phyloP scores from a whole-genome alignment of 37 sponge, comb jelly and placozoan species.

The Theonella swinhoei region DNA sequence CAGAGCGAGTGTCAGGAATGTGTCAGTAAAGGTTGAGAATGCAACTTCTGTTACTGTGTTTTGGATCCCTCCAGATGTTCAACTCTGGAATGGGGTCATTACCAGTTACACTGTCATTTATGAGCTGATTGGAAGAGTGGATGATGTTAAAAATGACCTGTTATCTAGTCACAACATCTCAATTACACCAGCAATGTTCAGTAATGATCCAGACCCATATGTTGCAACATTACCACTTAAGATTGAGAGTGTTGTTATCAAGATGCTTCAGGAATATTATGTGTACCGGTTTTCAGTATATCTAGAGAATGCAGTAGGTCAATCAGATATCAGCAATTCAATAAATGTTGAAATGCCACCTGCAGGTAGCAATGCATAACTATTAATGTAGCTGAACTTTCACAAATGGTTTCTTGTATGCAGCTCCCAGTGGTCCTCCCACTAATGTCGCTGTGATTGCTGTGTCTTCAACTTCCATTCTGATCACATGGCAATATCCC shows the following conservation, averaged over 20 bases:
- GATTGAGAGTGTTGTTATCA: background rate
- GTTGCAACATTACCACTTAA: background rate
- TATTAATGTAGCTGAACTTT: background rate
- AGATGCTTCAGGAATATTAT: background rate
- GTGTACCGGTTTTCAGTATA: conserved; percentile 17
- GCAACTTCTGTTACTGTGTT: background rate
- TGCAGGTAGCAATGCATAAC: no score
- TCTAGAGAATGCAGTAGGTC: background rate
- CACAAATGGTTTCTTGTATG: background rate
- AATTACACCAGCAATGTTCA: background rate
- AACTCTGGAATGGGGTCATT: conserved; percentile 25
- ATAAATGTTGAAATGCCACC: background rate
- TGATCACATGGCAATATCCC: background rate
- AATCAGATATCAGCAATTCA: background rate
- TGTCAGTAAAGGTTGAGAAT: no score
- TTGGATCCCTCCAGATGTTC: conserved; percentile 26
- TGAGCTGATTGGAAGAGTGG: background rate
- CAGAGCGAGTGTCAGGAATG: background rate
- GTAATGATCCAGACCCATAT: background rate
- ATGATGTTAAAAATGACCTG: background rate
- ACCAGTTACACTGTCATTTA: conserved; percentile 4
- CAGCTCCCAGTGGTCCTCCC: background rate
- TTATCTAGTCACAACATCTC: no score
- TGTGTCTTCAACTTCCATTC: background rate
- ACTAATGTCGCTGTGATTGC: background rate